Evolutionary conservation across 2,797 vertebrate species (phyloP).

Genomic region (Rachycentron canadum): DNA sequence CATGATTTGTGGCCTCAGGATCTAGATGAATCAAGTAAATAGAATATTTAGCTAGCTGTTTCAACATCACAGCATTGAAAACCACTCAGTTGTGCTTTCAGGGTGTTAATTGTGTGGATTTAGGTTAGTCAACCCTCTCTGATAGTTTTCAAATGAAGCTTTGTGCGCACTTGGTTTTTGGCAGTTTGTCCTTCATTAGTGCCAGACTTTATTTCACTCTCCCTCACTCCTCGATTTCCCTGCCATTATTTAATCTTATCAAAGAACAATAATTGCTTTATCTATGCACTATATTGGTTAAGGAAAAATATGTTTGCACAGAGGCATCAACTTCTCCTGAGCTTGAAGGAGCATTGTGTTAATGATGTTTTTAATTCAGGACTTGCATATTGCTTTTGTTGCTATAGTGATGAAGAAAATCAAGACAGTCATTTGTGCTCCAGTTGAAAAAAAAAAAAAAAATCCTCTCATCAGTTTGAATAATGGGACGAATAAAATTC

Average conservation of each 20-base stretch:
- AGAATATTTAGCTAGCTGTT: conserved; percentile 73
- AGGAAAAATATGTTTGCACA: conserved; percentile 50
- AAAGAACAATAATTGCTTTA: conserved; percentile 75
- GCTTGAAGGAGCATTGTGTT: conserved; percentile 71
- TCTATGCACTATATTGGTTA: conserved; percentile 57
- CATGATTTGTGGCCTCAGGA: conserved; percentile 68
- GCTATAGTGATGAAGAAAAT: conserved; percentile 66
- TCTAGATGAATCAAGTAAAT: conserved; percentile 73
- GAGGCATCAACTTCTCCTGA: conserved; percentile 63
- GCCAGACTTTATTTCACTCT: conserved; percentile 66
- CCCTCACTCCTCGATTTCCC: conserved; percentile 47
- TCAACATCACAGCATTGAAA: conserved; percentile 70
- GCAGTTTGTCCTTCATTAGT: conserved; percentile 74
- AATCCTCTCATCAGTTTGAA: conserved; percentile 69
- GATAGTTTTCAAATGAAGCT: conserved; percentile 81
- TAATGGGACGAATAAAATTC: conserved; percentile 76
- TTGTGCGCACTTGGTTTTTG: conserved; percentile 79
- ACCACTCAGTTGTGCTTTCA: conserved; percentile 72
- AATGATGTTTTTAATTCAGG: conserved; percentile 79
- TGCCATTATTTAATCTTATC: conserved; percentile 59
- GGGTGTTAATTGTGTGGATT: conserved; percentile 82
- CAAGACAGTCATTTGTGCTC: conserved; percentile 64
- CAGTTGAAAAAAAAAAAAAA: conserved; percentile 49
- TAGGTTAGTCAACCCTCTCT: conserved; percentile 79
- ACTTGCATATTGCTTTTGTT: conserved; percentile 69